Percentiles rank a stretch among this genome's conserved stretches.
Conservation (phyloP, 2,888 invertebrate species). For the Lordiphosa fenestrarum region DNA sequence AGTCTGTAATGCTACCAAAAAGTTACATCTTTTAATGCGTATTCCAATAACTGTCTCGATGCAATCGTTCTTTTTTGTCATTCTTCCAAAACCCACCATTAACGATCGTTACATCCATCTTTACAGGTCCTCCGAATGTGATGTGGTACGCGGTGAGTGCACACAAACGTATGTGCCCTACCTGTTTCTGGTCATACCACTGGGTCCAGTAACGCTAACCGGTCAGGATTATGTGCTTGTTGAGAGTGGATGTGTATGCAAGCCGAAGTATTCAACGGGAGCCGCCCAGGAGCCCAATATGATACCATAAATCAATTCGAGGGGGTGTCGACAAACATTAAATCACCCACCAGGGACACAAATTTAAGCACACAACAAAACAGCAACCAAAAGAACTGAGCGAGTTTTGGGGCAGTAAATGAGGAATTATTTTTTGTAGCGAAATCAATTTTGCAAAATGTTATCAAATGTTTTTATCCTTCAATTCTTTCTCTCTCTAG, state of each 20-base stretch:
- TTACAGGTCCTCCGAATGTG: constrained; percentile 91
- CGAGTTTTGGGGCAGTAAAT: constrained; percentile 53
- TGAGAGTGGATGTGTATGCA: constrained; percentile 96
- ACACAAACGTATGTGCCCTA: constrained; percentile 94
- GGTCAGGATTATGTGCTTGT: constrained; percentile 97
- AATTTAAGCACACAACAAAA: constrained; percentile 26
- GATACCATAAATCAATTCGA: constrained; percentile 76
- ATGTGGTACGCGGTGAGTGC: constrained; percentile 92
- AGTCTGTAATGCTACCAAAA: no score
- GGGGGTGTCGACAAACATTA: constrained; percentile 18
- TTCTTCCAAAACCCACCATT: not conserved
- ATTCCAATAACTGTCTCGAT: no score
- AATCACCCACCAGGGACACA: constrained; percentile 49
- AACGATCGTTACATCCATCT: not conserved
- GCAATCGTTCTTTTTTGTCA: not conserved
- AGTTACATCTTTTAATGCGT: no score
- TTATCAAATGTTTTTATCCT: constrained; percentile 49
- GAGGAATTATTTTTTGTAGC: constrained; percentile 71
- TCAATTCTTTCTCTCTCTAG: constrained; percentile 27
- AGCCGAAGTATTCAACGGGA: constrained; percentile 82
- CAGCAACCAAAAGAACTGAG: constrained; percentile 75
- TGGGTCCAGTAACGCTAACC: constrained; percentile 93
- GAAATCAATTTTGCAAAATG: constrained; percentile 67
- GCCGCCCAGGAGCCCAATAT: constrained; percentile 80
- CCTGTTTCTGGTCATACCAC: constrained; percentile 92